Evolutionary conservation across 92 coral and sea anemone species (phyloP).

Genomic region (Diadumene lineata): DNA sequence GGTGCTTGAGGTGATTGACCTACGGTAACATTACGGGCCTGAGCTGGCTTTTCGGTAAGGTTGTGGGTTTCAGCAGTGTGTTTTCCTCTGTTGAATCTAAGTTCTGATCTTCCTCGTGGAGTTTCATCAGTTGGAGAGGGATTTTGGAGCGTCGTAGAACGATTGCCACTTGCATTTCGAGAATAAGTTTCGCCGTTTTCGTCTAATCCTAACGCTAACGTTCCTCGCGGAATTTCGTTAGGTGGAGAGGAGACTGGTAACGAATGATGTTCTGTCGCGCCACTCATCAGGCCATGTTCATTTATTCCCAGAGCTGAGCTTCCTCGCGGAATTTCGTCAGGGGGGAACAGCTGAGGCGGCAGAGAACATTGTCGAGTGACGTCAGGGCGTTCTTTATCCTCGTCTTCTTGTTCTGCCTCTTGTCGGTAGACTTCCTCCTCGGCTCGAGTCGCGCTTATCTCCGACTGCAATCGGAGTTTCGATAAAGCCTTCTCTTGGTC

Average conservation of each 20-base stretch:
- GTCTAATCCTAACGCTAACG: not conserved
- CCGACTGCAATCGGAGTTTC: not conserved
- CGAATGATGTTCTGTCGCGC: not conserved
- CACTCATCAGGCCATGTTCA: not conserved
- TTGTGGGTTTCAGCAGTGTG: no score
- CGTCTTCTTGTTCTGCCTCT: conserved; percentile 6
- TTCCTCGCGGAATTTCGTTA: conserved; percentile 22
- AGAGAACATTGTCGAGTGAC: not conserved
- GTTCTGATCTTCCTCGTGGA: not conserved
- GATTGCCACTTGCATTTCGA: not conserved
- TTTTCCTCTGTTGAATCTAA: not conserved
- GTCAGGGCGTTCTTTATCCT: not conserved
- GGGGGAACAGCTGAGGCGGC: not conserved
- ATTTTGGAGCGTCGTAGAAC: not conserved
- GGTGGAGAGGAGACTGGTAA: not conserved
- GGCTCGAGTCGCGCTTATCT: conserved; percentile 10
- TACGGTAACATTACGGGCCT: no score
- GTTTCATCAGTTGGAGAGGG: not conserved
- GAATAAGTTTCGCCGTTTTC: not conserved
- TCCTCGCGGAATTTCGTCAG: not conserved
- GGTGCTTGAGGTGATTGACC: no score
- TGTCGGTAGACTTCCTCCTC: conserved; percentile 8
- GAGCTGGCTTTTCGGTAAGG: no score
- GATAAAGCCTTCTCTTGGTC: conserved; percentile 6
- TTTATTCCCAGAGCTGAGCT: not conserved